These are phyloP conservation scores for Hypercompe scribonia DNA, from an alignment of 2,888 invertebrate genomes.

Conservation along the genomic window DNA sequence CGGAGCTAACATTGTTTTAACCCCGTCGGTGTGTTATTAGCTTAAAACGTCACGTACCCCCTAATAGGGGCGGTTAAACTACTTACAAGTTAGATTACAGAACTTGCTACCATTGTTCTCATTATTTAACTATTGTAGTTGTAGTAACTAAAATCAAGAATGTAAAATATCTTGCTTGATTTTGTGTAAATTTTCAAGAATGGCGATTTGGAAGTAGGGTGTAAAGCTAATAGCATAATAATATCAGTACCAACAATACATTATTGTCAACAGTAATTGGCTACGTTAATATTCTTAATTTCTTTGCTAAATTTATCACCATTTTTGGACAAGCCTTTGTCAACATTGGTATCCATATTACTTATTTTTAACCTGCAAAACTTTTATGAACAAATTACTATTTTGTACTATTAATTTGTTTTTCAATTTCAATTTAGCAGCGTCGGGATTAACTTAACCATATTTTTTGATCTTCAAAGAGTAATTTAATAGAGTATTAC, in stretches of 20 bases:
- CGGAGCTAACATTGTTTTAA: slow-evolving; percentile 38
- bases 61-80: slow-evolving; percentile 47
- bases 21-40: slow-evolving; percentile 40
- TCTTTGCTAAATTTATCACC: not conserved
- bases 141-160: not conserved
- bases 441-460: not conserved
- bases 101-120: slow-evolving; percentile 10
- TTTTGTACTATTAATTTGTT: no score
- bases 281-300: not conserved
- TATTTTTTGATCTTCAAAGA: not conserved
- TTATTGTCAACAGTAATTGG: not conserved
- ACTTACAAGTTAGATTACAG: slow-evolving; percentile 39
- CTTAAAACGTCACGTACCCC: slow-evolving; percentile 53
- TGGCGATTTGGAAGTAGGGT: no score
- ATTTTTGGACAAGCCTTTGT: no score
- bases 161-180: not conserved
- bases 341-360: no score
- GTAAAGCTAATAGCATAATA: not conserved
- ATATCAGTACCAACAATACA: not conserved
- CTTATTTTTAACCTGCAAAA: no score
- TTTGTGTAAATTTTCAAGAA: not conserved
- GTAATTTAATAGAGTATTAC: no score
- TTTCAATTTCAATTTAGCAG: not conserved
- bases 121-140: slow-evolving; percentile 3
- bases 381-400: no score